Evolutionary conservation across 1,140 invertebrate genomes (phyloP), one percentile per base, ranked within the genome.

Genomic region (Drosophila pectinifera): DNA sequence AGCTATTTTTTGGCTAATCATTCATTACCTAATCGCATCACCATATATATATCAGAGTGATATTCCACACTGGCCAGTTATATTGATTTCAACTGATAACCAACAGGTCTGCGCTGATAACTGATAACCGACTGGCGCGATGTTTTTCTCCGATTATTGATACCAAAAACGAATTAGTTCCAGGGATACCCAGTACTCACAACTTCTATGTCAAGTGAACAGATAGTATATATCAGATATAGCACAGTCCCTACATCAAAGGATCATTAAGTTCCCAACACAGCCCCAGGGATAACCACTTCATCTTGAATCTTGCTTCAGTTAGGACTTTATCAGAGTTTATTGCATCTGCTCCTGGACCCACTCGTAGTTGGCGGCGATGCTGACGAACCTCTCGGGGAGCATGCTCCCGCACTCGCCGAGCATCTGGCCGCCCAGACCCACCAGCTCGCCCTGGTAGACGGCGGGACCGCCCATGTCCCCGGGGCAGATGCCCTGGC

Each of bases 381-480:
- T 77, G 70, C 84, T 90, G 14, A 90, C 75, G 51, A 82, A 91
- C 16, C 88, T 55, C 57, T 91, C 90, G 5, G 90, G 90, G 46
- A 88, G 55, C 34, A 73, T 14, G 62, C 78, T 61, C 4, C 90
- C 86, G 62, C 90, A 91, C 34, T 83, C 82, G 57, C 80, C 78
- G 1, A 86, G 20, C 10, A 78, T 11, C 36, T 85, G 61, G 39
- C 53, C 84, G 0, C 78, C 90, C 13, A 91, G 64, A 4, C 90
- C 90, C 7, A 91, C 78, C 14, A 91, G 65, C 4, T 69, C 7
- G 0, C 54, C 59, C 0, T 54, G 1, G 24, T 80, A 91, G 51
- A 91, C 86, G 6, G 90, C 90, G 0, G 90, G 90, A 7, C 90
- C 83, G 7, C 90, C 90, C 10, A 80, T 68, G 20, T 91, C 90